A percentile compares a stretch with the other conserved stretches of the same genome.
These are phyloP conservation scores for Tursiops truncatus DNA, from an alignment of 2,113 vertebrate species.

Conservation along the genomic window DNA sequence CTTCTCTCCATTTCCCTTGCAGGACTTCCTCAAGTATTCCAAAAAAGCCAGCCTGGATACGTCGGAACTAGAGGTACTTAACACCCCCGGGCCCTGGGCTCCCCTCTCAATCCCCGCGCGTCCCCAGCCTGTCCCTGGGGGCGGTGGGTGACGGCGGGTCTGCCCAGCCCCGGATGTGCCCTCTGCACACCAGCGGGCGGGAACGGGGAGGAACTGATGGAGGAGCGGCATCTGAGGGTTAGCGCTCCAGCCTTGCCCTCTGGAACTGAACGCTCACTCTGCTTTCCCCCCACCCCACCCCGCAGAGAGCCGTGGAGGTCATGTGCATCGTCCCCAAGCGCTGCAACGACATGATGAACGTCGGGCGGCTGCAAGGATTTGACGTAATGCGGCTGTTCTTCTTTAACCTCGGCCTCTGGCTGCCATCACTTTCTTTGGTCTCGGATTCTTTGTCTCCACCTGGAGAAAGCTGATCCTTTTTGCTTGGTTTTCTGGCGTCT, in stretches of 20 bases:
- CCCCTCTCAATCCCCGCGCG: background rate
- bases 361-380: constrained; percentile 97
- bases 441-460: background rate
- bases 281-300: constrained; percentile 58
- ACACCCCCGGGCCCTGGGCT: background rate
- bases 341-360: constrained; percentile 99
- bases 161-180: accelerated
- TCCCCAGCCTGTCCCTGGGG: background rate
- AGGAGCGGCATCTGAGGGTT: accelerated
- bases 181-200: accelerated
- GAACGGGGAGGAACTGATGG: background rate
- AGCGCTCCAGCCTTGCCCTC: background rate
- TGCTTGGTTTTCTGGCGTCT: background rate
- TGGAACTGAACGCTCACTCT: constrained; percentile 47
- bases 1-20: constrained; percentile 1
- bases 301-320: constrained; percentile 96
- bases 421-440: background rate
- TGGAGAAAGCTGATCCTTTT: background rate
- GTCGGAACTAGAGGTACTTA: constrained; percentile 92
- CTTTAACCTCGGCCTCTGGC: background rate
- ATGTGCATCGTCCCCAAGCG: constrained; percentile 98
- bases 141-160: accelerated
- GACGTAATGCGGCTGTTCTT: constrained; percentile 88
- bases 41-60: constrained; percentile 95
- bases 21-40: constrained; percentile 98